Percentiles rank a stretch among this genome's conserved stretches.
These are phyloP conservation scores for Cheirogaleus major DNA, from an alignment of 2,797 vertebrate genomes.

Conservation along the genomic window DNA sequence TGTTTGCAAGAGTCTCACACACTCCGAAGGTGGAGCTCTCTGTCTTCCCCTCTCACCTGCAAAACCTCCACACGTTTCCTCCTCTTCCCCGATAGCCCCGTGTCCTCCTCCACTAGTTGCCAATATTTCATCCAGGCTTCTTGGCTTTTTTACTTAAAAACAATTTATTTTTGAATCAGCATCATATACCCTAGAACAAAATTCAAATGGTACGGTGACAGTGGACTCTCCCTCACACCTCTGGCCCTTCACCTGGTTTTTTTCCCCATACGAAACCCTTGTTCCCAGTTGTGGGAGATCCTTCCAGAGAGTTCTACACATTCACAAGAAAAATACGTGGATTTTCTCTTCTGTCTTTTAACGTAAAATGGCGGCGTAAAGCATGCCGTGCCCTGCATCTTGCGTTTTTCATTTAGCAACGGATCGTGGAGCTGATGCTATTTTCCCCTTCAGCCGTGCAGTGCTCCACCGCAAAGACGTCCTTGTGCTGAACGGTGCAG, in stretches of 20 bases:
- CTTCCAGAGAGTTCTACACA: not conserved
- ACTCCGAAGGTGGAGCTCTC: not conserved
- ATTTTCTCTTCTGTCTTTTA: not conserved
- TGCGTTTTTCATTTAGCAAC: not conserved
- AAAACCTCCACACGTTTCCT: not conserved
- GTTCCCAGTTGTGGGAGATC: not conserved
- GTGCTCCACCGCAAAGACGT: accelerated
- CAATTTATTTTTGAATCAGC: not conserved
- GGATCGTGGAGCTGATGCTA: not conserved
- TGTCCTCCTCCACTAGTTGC: not conserved
- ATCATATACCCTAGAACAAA: not conserved
- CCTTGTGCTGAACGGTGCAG: not conserved
- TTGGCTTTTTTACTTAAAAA: not conserved
- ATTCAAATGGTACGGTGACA: not conserved
- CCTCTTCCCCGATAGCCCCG: not conserved
- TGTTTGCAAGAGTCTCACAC: not conserved
- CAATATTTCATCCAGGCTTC: too few relatives aligned
- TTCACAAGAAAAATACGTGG: not conserved
- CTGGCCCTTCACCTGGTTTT: too few relatives aligned
- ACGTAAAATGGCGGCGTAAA: not conserved
- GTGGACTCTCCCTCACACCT: not conserved
- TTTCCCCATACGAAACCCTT: not conserved
- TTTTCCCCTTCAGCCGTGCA: too few relatives aligned
- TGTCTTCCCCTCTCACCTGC: not conserved
- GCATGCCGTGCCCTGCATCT: not conserved